phyloP scores from a whole-genome alignment of 2,797 vertebrate species.

The Argya squamiceps region DNA sequence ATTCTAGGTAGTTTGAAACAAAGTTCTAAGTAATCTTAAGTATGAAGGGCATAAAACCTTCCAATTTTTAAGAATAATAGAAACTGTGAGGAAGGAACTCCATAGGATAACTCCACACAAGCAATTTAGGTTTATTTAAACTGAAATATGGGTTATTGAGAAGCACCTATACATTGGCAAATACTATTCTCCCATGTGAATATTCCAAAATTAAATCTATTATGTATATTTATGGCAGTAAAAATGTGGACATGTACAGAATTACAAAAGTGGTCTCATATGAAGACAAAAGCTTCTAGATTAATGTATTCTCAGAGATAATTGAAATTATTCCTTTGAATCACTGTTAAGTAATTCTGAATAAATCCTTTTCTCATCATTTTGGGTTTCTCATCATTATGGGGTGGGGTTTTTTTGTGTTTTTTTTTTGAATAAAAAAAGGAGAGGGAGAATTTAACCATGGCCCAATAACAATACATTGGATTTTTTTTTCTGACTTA shows the following conservation, averaged over 20 bases:
- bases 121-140: background rate
- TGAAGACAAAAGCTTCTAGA: background rate
- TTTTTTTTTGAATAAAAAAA: background rate
- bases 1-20: background rate
- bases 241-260: background rate
- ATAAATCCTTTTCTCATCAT: background rate
- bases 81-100: background rate
- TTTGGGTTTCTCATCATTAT: background rate
- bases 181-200: background rate
- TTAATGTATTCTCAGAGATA: background rate
- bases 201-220: background rate
- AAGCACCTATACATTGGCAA: background rate
- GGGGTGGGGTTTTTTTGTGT: too few species aligned
- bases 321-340: background rate
- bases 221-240: background rate
- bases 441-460: background rate
- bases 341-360: background rate
- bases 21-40: background rate
- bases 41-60: accelerated
- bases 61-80: background rate
- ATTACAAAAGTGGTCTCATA: background rate
- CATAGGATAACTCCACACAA: background rate
- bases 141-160: background rate
- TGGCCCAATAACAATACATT: background rate
- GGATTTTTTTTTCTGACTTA: background rate